Percentiles rank a stretch among this genome's conserved stretches.
Conservation (phyloP, 2,797 vertebrate genomes). For the Ceyx erithaca region DNA sequence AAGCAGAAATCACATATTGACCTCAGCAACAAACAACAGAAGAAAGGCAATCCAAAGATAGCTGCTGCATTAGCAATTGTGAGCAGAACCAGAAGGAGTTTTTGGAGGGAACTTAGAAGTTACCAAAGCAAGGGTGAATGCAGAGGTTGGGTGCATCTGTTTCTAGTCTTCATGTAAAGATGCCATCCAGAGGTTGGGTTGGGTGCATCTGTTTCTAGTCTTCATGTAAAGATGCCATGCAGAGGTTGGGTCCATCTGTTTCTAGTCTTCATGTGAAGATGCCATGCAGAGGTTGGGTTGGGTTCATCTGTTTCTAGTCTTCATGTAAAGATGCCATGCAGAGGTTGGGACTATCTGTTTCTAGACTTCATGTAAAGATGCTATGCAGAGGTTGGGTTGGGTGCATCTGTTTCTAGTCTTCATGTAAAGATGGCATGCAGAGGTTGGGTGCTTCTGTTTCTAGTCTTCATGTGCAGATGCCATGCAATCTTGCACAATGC, state of each 20-base stretch:
- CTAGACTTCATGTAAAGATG: neutral
- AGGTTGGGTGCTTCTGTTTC: neutral
- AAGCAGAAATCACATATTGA: neutral
- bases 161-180: no score
- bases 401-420: no score
- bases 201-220: neutral
- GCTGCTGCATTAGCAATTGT: neutral
- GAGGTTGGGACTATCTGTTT: no score
- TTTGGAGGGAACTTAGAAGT: neutral
- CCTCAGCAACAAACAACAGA: neutral
- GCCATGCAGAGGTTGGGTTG: no score
- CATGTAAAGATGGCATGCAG: no score
- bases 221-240: neutral
- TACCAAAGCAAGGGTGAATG: neutral
- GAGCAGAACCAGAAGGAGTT: neutral
- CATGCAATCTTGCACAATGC: neutral
- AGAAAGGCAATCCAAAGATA: neutral
- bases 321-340: neutral
- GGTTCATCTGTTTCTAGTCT: neutral
- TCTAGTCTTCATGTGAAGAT: no score
- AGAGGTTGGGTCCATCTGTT: no score
- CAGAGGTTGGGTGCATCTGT: accelerated
- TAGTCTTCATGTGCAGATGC: neutral
- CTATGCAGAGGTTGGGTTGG: no score
- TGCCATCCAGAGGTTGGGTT: no score